Percentiles rank a stretch among this genome's conserved stretches.
Evolutionary conservation across 2,888 invertebrate species (phyloP).

Genomic region (Odontomyia ornata): DNA sequence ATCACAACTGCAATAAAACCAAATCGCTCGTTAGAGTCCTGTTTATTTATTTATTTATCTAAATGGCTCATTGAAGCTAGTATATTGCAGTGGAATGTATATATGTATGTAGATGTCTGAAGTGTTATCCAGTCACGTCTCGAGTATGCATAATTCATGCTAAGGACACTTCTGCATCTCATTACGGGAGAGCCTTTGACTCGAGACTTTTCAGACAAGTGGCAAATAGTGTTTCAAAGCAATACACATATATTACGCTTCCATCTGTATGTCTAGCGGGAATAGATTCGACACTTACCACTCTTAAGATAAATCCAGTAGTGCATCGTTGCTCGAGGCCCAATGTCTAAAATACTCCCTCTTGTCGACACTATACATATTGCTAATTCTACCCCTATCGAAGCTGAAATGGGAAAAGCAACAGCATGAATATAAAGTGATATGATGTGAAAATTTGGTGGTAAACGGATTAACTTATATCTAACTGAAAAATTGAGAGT

Average conservation of each 20-base stretch:
- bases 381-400: constrained; percentile 73
- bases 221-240: neutral
- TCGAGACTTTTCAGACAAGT: neutral
- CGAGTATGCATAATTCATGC: constrained; percentile 12
- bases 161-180: constrained; percentile 1
- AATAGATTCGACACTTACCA: constrained; percentile 66
- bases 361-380: constrained; percentile 80
- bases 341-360: constrained; percentile 82
- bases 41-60: neutral
- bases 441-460: neutral
- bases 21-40: neutral
- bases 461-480: too few species aligned
- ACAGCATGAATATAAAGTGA: neutral
- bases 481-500: neutral
- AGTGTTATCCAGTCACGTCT: neutral
- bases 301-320: constrained; percentile 81
- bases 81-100: neutral
- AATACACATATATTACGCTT: neutral
- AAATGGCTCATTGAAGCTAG: neutral
- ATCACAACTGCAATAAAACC: constrained; percentile 71
- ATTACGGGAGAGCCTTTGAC: neutral
- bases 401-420: constrained; percentile 59
- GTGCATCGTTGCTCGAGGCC: constrained; percentile 77
- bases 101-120: neutral
- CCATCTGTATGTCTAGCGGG: too few species aligned